Base-by-base conservation (phyloP, 53 echinoderm and acorn worm species). In the Arbacia lixula region DNA sequence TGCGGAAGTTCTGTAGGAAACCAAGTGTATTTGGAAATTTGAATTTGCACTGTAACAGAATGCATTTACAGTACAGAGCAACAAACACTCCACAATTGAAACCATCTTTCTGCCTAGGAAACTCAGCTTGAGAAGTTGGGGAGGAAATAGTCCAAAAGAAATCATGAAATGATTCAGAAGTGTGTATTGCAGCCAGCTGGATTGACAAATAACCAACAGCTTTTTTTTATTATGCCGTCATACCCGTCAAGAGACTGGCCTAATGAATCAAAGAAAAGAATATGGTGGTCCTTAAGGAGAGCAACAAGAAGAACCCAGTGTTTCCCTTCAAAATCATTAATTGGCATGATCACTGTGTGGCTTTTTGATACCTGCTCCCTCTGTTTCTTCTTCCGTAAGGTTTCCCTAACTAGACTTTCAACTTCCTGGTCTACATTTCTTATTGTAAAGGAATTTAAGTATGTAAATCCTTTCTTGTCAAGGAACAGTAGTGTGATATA, bases 211-310 rank as follows among this genome's bases (percentile, higher is more conserved):
- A 12, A n/a, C n/a, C n/a, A n/a, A n/a, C n/a, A n/a, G n/a, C n/a
- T n/a, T n/a, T n/a, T n/a, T n/a, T 31, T 8, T 11, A 64, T 27
- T 9, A 64, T 64, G 4, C 3, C 3, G 5, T 26, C 33, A 64
- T 12, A n/a, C 19, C 9, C 6, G 5, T 5, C 5, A 5, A 64
- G 6, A 5, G 64, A 31, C 6, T 64, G 64, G 9, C 64, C 64
- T 64, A 64, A 64, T 64, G 64, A 64, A n/a, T 64, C 64, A n/a
- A 64, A 64, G 6, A 64, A 6, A n/a, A 64, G 64, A 31, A 64
- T 32, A 8, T 64, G 30, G 6, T 64, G 64, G 32, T 31, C 32
- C 31, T 26, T 32, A 5, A 32, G 29, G 19, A 29, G 31, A 30
- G 64, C 64, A 64, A 64, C 64, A 29, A 64, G 3, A 30, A 64